These are phyloP conservation scores for Gisinianus flammeolus DNA, from an alignment of 2,888 invertebrate species.

Conservation along the genomic window DNA sequence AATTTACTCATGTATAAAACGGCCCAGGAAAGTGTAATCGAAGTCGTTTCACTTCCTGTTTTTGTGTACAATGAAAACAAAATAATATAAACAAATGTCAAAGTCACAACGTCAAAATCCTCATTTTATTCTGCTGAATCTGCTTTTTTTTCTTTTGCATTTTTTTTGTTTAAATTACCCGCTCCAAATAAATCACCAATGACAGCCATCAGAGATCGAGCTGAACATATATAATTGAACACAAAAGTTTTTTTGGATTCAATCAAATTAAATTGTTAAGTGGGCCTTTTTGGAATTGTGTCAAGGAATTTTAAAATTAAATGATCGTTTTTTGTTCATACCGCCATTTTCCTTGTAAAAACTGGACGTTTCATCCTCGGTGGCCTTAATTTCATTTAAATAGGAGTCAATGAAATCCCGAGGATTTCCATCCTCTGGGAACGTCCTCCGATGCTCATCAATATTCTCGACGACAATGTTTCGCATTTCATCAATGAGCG, in stretches of 20 bases:
- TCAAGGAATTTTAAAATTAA: background rate
- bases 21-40: constrained; percentile 9
- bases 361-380: background rate
- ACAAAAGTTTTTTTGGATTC: background rate
- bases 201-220: background rate
- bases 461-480: background rate
- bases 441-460: background rate
- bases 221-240: background rate
- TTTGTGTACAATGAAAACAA: background rate
- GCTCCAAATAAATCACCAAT: constrained; percentile 16
- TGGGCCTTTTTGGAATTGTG: no score
- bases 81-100: background rate
- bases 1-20: constrained; percentile 11
- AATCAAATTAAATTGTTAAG: background rate
- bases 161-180: no score
- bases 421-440: background rate
- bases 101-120: background rate
- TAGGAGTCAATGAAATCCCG: background rate
- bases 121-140: background rate
- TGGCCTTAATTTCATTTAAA: background rate
- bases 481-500: background rate
- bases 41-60: background rate
- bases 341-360: background rate
- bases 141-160: background rate
- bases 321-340: background rate